phyloP scores from a whole-genome alignment of 2,797 vertebrate species.

The Enteromius argenteus region DNA sequence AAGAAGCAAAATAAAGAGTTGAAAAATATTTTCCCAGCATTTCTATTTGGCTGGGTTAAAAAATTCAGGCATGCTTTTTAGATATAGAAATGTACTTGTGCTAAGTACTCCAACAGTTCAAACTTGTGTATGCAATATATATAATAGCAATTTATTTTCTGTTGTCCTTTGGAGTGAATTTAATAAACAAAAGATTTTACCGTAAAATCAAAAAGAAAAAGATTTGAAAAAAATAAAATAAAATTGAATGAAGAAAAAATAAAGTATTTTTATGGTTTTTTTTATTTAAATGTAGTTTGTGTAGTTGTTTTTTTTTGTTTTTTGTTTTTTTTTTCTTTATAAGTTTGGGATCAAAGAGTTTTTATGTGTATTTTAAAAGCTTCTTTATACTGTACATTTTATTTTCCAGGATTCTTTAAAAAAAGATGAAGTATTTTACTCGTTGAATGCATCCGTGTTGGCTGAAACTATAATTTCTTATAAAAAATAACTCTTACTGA shows the following conservation, averaged over 20 bases:
- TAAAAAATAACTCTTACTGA: neutral
- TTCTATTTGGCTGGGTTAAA: neutral
- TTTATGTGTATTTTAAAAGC: too few relatives aligned
- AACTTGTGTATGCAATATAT: neutral
- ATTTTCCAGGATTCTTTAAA: neutral
- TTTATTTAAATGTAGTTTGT: too few relatives aligned
- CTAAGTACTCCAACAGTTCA: neutral
- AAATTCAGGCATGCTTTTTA: neutral
- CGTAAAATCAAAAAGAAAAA: too few relatives aligned
- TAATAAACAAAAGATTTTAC: too few relatives aligned
- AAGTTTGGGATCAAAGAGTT: too few relatives aligned
- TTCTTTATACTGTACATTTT: neutral
- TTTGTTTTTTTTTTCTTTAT: too few relatives aligned
- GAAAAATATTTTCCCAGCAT: neutral
- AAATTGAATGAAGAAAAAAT: too few relatives aligned
- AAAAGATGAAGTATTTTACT: neutral
- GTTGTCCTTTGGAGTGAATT: too few relatives aligned
- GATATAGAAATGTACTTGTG: neutral
- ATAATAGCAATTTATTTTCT: neutral
- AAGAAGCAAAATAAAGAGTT: neutral
- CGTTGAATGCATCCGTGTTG: neutral
- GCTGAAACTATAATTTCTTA: too few relatives aligned
- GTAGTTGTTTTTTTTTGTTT: too few relatives aligned
- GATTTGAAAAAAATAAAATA: too few relatives aligned
- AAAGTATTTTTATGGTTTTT: too few relatives aligned